Percentiles rank a stretch among this genome's conserved stretches.
phyloP scores from a whole-genome alignment of 37 sponge, comb jelly and placozoan genomes.

The Chondrilla cf. caribensis region DNA sequence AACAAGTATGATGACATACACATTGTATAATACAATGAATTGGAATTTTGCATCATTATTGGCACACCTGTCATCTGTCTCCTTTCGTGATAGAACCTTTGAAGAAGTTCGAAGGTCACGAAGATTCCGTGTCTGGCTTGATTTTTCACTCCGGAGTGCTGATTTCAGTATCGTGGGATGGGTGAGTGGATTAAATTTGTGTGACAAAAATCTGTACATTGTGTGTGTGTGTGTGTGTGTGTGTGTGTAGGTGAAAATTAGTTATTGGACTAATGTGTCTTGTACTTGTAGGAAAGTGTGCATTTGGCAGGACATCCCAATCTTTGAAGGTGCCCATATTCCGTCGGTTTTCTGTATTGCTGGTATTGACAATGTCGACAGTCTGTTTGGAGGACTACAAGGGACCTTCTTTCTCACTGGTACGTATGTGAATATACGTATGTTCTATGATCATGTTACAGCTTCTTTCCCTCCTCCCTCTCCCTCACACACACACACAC shows the following conservation, averaged over 20 bases:
- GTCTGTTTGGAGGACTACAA: neutral
- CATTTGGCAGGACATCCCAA: neutral
- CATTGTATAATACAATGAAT: too few species aligned
- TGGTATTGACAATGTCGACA: neutral
- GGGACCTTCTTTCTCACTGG: constrained; percentile 8
- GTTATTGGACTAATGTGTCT: too few species aligned
- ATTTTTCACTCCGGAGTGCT: constrained; percentile 33
- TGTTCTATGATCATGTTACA: too few species aligned
- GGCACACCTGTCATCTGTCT: too few species aligned
- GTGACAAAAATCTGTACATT: too few species aligned
- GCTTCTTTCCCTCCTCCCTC: too few species aligned
- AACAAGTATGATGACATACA: neutral
- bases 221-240: too few species aligned
- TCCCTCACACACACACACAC: neutral
- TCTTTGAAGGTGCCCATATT: neutral
- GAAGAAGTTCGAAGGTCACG: constrained; percentile 45
- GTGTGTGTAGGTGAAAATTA: too few species aligned
- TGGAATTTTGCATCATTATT: too few species aligned
- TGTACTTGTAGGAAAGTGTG: neutral
- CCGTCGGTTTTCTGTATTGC: constrained; percentile 4
- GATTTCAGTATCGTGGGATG: constrained; percentile 71
- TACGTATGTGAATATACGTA: neutral
- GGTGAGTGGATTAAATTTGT: constrained; percentile 34
- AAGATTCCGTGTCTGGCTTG: constrained; percentile 43
- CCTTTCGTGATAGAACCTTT: constrained; percentile 46